These are phyloP conservation scores for Falco berigora DNA, from an alignment of 2,797 vertebrate genomes.

Conservation along the genomic window DNA sequence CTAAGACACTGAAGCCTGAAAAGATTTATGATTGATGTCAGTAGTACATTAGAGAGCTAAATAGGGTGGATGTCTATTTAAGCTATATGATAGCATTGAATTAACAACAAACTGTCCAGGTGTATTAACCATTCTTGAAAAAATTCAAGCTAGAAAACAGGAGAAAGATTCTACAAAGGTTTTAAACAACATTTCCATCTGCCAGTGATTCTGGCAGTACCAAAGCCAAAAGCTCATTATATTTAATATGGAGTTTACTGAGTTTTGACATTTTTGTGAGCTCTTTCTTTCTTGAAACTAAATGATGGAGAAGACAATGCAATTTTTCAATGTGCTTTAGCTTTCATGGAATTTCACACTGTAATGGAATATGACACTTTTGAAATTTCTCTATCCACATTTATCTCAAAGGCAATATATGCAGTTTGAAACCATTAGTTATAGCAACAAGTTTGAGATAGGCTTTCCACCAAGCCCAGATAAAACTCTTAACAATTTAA, in stretches of 20 bases:
- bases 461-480: background rate
- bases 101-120: background rate
- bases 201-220: background rate
- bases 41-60: background rate
- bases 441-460: background rate
- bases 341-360: background rate
- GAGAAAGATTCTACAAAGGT: background rate
- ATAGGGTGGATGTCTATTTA: background rate
- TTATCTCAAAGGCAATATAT: background rate
- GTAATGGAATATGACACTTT: background rate
- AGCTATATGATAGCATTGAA: background rate
- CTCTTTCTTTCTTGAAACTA: slow-evolving; percentile 1
- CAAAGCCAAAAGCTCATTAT: slow-evolving; percentile 36
- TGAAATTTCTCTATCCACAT: background rate
- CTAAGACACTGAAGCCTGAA: background rate
- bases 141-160: background rate
- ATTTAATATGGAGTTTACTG: slow-evolving; percentile 7
- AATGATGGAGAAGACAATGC: background rate
- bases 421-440: background rate
- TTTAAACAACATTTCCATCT: slow-evolving; percentile 15
- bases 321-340: slow-evolving; percentile 24
- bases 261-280: slow-evolving; percentile 35
- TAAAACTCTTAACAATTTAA: background rate
- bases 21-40: slow-evolving; percentile 22
- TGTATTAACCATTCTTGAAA: background rate